Conservation (phyloP, 2,888 invertebrate species). For the Dendrolimus pini region DNA sequence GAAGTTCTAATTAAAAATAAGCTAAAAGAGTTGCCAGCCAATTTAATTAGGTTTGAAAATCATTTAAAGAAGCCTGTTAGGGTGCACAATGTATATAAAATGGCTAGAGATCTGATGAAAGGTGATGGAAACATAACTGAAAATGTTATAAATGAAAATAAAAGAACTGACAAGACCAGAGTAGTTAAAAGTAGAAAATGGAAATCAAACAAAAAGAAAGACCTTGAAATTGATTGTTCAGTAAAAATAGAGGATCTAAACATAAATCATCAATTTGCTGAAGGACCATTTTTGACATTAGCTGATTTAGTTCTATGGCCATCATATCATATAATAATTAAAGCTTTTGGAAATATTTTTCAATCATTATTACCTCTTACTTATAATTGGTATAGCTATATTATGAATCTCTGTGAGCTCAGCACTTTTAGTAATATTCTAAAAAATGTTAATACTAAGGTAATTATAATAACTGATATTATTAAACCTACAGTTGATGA, state of each 20-base stretch:
- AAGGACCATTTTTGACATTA: slow-evolving; percentile 88
- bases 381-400: slow-evolving; percentile 77
- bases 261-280: slow-evolving; percentile 85
- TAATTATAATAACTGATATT: slow-evolving; percentile 22
- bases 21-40: slow-evolving; percentile 75
- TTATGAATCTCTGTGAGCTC: slow-evolving; percentile 32
- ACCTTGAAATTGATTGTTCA: slow-evolving; percentile 51
- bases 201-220: slow-evolving; percentile 60
- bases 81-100: slow-evolving; percentile 90
- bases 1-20: slow-evolving; percentile 35
- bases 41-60: slow-evolving; percentile 86
- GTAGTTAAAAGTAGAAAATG: slow-evolving; percentile 60
- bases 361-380: slow-evolving; percentile 76
- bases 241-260: slow-evolving; percentile 66
- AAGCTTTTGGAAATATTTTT: slow-evolving; percentile 50
- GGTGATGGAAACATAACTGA: slow-evolving; percentile 23
- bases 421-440: slow-evolving; percentile 21
- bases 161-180: slow-evolving; percentile 25
- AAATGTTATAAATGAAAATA: slow-evolving; percentile 17
- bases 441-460: slow-evolving; percentile 17
- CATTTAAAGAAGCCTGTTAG: slow-evolving; percentile 90
- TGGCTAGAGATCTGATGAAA: slow-evolving; percentile 77
- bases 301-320: slow-evolving; percentile 89
- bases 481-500: slow-evolving; percentile 68
- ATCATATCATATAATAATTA: slow-evolving; percentile 79